phyloP scores from a whole-genome alignment of 2,797 vertebrate genomes.

The Thunnus albacares region DNA sequence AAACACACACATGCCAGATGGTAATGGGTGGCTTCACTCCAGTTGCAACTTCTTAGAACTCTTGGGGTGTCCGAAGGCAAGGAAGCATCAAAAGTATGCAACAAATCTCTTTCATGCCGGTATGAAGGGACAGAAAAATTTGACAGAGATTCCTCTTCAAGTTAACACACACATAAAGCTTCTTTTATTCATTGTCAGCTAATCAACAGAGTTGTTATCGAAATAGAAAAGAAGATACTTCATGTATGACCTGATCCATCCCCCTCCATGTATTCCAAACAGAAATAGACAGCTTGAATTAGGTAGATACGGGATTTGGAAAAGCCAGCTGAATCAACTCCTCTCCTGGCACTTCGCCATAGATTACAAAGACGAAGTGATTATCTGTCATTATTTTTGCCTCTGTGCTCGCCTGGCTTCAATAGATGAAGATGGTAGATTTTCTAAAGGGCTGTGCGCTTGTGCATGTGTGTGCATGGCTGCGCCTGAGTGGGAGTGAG shows the following conservation, averaged over 20 bases:
- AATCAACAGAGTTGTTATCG: constrained; percentile 30
- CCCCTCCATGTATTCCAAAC: constrained; percentile 33
- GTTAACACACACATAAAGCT: constrained; percentile 21
- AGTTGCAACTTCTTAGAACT: constrained; percentile 41
- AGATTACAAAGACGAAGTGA: constrained; percentile 80
- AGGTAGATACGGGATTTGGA: constrained; percentile 54
- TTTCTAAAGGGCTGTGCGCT: constrained; percentile 47
- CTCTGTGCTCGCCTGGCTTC: constrained; percentile 59
- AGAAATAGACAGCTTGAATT: constrained; percentile 51
- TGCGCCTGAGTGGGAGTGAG: constrained; percentile 54
- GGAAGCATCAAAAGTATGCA: constrained; percentile 47
- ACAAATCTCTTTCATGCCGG: constrained; percentile 52
- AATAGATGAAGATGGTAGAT: constrained; percentile 74
- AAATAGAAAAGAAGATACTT: constrained; percentile 32
- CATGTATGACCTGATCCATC: constrained; percentile 19
- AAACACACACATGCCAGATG: constrained; percentile 44
- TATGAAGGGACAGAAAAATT: constrained; percentile 24
- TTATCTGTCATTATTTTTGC: constrained; percentile 84
- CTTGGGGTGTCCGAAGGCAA: constrained; percentile 37
- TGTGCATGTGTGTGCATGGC: constrained; percentile 19
- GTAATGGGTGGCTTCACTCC: constrained; percentile 50
- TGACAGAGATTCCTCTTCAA: constrained; percentile 33
- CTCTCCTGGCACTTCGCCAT: constrained; percentile 63
- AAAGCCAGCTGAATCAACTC: constrained; percentile 72
- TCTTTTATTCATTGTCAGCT: constrained; percentile 32